Evolutionary conservation across 2,797 vertebrate genomes (phyloP).

Genomic region (Poecilia wingei): DNA sequence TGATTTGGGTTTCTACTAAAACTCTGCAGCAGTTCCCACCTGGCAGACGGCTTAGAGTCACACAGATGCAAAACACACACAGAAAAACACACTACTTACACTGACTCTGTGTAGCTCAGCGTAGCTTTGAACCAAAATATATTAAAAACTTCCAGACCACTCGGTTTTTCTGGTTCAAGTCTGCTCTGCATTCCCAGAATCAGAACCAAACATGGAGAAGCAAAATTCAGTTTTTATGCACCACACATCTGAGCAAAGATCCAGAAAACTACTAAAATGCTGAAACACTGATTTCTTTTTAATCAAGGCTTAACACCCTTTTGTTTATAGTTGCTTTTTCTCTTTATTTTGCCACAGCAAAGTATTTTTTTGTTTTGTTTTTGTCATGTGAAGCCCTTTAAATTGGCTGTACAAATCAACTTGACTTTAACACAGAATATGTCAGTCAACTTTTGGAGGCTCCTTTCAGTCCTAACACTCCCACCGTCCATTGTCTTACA

Average conservation of each 20-base stretch:
- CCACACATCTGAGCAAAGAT: neutral
- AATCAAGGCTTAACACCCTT: neutral
- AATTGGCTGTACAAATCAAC: neutral
- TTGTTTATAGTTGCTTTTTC: neutral
- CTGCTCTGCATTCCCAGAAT: neutral
- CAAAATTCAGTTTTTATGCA: neutral
- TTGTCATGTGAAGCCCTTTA: neutral
- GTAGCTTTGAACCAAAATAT: neutral
- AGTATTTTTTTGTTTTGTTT: neutral
- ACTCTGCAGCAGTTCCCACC: slow-evolving; percentile 61
- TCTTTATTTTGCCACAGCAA: neutral
- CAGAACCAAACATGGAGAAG: neutral
- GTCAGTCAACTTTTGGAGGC: slow-evolving; percentile 80
- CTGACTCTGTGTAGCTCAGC: neutral
- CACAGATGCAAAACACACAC: slow-evolving; percentile 25
- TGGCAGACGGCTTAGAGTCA: slow-evolving; percentile 40
- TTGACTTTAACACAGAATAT: slow-evolving; percentile 56
- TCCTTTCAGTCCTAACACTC: slow-evolving; percentile 55
- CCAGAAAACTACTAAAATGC: neutral
- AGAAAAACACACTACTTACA: slow-evolving; percentile 6
- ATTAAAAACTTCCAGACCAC: neutral
- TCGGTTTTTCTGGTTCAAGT: neutral
- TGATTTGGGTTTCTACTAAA: slow-evolving; percentile 75
- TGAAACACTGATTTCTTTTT: neutral
- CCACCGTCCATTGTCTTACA: slow-evolving; percentile 58